Evolutionary conservation across 2,888 invertebrate genomes (phyloP), one percentile per base, ranked within the genome.

Genomic region (Dryocosmus kuriphilus): DNA sequence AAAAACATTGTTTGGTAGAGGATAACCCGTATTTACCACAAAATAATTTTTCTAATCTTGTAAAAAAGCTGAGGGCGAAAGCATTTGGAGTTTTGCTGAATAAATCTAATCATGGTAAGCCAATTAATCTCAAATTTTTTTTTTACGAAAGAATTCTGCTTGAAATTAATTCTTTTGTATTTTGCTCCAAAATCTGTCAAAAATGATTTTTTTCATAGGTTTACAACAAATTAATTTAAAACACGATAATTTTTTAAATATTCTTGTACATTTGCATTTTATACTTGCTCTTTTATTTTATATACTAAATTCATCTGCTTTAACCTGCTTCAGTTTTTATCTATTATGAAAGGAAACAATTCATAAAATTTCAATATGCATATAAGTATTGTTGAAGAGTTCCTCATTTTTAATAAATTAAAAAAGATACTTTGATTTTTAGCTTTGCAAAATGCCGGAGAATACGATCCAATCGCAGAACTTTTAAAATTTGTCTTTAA

Each of bases 81-180:
- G 88, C 90, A 30, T 91, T 88, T 51, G 91, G 88, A 79, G 90
- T 91, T 82, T 82, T 91, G 35, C 80, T 91, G 22, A 90, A 89
- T 14, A 91, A 89, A 80, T 82, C 83, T 14, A 51, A 80, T 32
- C 74, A 41, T 24, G 76, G 81, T 62, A 80, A 83, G 74, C 57
- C 78, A 19, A 24, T 65, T 67, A 46, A 61, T 62, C 32, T 63
- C 79, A 14, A 76, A 71, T 14, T 41, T 16, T 65, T 24, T 55
- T 22, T 4, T 55, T 4, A 11, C 22, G 2, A n/a, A 55, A 55
- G 8, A 55, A 11, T 55, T 63, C 11, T 60, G 19, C 27, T 32
- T 55, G 9, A 11, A 8, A n/a, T 19, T 24, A 24, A 41, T 71
- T 41, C 9, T 46, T 67, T 71, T 30, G 16, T 63, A 67, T 73